A percentile compares a stretch with the other conserved stretches of the same genome.
phyloP scores from a whole-genome alignment of 92 coral and sea anemone genomes.

The Diadumene lineata region DNA sequence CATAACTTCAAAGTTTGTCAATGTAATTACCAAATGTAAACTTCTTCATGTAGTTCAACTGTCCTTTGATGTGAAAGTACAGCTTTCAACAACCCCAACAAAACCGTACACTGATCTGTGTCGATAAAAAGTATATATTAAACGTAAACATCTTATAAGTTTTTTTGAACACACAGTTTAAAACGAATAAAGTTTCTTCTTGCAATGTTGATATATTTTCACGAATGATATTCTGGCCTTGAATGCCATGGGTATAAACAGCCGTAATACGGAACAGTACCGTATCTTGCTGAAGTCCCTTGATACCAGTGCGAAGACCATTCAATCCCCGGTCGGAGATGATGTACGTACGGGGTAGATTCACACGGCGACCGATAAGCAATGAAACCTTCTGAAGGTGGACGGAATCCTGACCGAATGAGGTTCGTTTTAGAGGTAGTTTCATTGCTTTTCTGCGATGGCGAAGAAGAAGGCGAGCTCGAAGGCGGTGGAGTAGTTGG shows the following conservation, averaged over 20 bases:
- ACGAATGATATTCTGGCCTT: slow-evolving; percentile 35
- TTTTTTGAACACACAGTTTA: background rate
- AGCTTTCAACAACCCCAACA: background rate
- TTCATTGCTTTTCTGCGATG: slow-evolving; percentile 16
- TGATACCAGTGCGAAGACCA: slow-evolving; percentile 67
- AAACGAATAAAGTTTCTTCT: background rate
- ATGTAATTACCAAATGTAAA: too few relatives aligned
- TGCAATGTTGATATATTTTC: slow-evolving; percentile 9
- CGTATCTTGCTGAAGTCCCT: slow-evolving; percentile 50
- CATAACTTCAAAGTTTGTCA: too few relatives aligned
- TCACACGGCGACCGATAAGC: slow-evolving; percentile 64
- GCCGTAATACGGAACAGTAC: slow-evolving; percentile 70
- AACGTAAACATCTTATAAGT: background rate
- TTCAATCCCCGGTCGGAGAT: slow-evolving; percentile 71
- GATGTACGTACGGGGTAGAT: slow-evolving; percentile 54
- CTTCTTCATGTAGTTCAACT: background rate
- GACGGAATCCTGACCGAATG: slow-evolving; percentile 65
- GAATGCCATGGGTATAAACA: slow-evolving; percentile 79
- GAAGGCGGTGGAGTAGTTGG: slow-evolving; percentile 16
- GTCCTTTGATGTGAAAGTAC: background rate
- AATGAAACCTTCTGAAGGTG: slow-evolving; percentile 59
- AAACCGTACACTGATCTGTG: background rate
- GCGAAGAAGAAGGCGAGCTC: slow-evolving; percentile 22
- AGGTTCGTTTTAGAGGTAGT: slow-evolving; percentile 34
- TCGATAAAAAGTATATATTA: background rate